Evolutionary conservation across 1,140 invertebrate genomes (phyloP).

Genomic region (Frieseomelitta varia): DNA sequence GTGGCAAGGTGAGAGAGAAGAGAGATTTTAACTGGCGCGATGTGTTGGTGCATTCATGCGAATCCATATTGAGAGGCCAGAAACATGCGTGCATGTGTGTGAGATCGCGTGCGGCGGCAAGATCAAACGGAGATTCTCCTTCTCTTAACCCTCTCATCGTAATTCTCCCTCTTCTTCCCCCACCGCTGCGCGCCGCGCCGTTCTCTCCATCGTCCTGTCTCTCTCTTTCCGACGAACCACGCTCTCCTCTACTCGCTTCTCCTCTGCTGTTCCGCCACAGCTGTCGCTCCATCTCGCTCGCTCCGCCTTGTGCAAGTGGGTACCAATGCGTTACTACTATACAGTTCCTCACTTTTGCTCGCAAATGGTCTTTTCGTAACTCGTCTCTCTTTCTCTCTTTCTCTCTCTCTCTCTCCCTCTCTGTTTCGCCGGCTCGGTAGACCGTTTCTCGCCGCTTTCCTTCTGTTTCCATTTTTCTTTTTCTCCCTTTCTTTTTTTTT

Average conservation of each 20-base stretch:
- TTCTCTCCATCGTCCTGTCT: conserved; percentile 58
- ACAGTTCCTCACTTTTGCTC: conserved; percentile 64
- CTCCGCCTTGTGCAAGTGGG: conserved; percentile 45
- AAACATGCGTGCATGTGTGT: conserved; percentile 67
- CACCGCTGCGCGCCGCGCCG: conserved; percentile 43
- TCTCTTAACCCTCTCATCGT: conserved; percentile 51
- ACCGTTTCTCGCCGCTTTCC: conserved; percentile 49
- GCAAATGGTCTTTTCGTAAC: conserved; percentile 44
- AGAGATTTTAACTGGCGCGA: conserved; percentile 73
- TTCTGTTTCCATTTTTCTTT: conserved; percentile 43
- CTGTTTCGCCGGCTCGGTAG: conserved; percentile 5
- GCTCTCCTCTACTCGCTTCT: conserved; percentile 5
- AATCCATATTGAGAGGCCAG: conserved; percentile 57
- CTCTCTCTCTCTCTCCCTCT: conserved; percentile 29
- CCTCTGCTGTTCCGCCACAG: conserved; percentile 6
- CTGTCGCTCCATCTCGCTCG: background rate
- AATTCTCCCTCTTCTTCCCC: conserved; percentile 53
- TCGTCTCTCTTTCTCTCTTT: conserved; percentile 42
- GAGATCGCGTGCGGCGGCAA: conserved; percentile 80
- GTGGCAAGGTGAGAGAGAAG: conserved; percentile 39
- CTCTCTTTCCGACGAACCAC: background rate
- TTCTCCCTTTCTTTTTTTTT: conserved; percentile 23
- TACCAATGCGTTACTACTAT: conserved; percentile 55
- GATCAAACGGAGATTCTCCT: conserved; percentile 76
- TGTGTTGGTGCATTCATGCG: conserved; percentile 74